Conservation (phyloP, 2,113 vertebrate species). For the Sterrhoptilus dennistouni region DNA sequence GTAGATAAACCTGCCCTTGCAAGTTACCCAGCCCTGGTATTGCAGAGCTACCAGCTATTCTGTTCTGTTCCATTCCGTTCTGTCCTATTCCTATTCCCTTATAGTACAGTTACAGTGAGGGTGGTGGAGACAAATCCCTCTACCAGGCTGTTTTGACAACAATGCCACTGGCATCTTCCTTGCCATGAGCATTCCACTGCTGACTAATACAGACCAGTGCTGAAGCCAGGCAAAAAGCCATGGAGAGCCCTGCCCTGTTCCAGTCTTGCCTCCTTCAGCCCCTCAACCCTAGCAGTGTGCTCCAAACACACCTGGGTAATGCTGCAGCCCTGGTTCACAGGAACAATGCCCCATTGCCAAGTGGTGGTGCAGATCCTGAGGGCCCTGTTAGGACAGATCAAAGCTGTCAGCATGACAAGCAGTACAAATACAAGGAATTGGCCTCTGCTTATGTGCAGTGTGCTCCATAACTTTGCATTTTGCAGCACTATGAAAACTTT, state of each 20-base stretch:
- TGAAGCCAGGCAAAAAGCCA: not conserved
- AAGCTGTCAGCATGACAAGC: not conserved
- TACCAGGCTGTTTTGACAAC: not conserved
- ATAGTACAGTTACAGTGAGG: not conserved
- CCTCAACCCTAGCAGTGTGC: rapidly evolving
- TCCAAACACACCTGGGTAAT: not conserved
- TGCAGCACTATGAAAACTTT: not conserved
- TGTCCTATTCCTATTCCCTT: not conserved
- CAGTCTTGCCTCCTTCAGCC: rapidly evolving
- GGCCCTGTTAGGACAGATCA: not conserved
- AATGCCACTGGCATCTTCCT: not conserved
- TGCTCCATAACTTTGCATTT: not conserved
- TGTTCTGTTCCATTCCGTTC: not conserved
- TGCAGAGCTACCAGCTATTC: not conserved
- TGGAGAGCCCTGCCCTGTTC: not conserved
- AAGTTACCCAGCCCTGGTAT: not conserved
- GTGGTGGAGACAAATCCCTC: not conserved
- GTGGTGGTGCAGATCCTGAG: rapidly evolving
- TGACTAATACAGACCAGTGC: not conserved
- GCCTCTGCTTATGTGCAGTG: not conserved
- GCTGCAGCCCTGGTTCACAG: rapidly evolving
- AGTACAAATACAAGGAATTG: not conserved
- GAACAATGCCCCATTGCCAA: not conserved
- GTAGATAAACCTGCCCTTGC: not conserved
- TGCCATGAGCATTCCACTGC: not conserved